Conservation (phyloP, 2,797 vertebrate species). For the Sarcophilus harrisii region DNA sequence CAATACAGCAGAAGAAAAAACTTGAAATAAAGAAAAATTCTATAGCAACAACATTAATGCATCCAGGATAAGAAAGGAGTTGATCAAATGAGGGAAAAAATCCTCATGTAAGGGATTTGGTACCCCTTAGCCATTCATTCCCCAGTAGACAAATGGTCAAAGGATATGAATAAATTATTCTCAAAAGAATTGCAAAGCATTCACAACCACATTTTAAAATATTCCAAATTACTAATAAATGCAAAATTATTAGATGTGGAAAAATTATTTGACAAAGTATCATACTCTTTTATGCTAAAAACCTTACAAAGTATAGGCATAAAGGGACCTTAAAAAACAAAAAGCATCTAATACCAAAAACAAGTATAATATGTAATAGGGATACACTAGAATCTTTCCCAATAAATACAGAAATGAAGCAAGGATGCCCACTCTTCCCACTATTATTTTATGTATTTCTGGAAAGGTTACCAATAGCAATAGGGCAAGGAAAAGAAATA, state of each 20-base stretch:
- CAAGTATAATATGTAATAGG: background rate
- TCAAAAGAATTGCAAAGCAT: background rate
- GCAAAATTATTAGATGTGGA: background rate
- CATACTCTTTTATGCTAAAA: background rate
- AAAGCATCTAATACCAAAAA: background rate
- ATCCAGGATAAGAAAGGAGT: background rate
- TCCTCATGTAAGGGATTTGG: background rate
- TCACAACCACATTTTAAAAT: background rate
- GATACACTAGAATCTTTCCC: background rate
- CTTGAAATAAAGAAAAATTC: background rate
- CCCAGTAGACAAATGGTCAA: background rate
- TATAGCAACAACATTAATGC: background rate
- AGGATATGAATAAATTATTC: background rate
- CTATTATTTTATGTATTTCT: background rate
- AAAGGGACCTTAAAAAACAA: background rate
- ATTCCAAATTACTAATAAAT: background rate
- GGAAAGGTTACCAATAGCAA: background rate
- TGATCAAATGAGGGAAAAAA: background rate
- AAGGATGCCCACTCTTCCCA: background rate
- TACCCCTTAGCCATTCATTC: background rate
- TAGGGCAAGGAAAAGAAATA: background rate
- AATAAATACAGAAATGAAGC: background rate
- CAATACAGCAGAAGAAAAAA: background rate
- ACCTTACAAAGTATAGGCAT: background rate
- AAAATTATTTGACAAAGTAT: background rate